Base-by-base conservation (phyloP, 2,113 vertebrate genomes). In the Actenoides lindsayi region DNA sequence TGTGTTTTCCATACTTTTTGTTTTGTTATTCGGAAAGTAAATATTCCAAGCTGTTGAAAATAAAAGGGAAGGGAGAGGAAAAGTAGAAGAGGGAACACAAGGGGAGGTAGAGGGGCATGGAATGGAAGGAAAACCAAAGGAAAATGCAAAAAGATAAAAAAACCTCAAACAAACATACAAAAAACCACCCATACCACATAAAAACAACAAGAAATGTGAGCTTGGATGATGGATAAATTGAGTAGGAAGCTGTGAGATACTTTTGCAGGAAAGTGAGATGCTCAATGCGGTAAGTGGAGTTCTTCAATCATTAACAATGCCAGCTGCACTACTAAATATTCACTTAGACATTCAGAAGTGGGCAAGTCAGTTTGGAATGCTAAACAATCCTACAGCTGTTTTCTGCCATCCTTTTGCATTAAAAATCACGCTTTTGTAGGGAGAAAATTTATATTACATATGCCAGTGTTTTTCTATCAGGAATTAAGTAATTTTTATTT, bases 261-360 rank as follows among this genome's bases (percentile, higher is more conserved):
- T 94, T 91, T 95, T 97, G 77, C 83, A 94, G 88, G 78, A 94
- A 95, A 96, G 59, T 48, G 74, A 96, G 44, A 77, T 83, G 44
- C 46, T 96, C 89, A 56, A 1, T 89, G 28, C 39, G 76, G 65
- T 88, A 92, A 97, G 39, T 91, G 86, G 85, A 94, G n/a, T 94
- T 94, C 74, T 97, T 97, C 74, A 97, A 94, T 96, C 94, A 96
- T 87, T 87, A 93, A 62, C 87, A 96, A 90, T 93, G 75, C 79
- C 88, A 98, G 90, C 84, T 97, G 91, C 70, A 94, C 35, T 87
- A 89, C 65, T 95, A 89, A 96, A 96, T 96, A 93, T 93, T 97
- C 92, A 96, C 69, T 94, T 78, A 76, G 73, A 87, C 35, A 80
- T 69, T 96, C 68, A 80, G 51, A 54, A 91, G 79, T 74, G 21